A percentile compares a stretch with the other conserved stretches of the same genome.
Evolutionary conservation across 1,140 invertebrate genomes (phyloP).

Genomic region (Conus betulinus): DNA sequence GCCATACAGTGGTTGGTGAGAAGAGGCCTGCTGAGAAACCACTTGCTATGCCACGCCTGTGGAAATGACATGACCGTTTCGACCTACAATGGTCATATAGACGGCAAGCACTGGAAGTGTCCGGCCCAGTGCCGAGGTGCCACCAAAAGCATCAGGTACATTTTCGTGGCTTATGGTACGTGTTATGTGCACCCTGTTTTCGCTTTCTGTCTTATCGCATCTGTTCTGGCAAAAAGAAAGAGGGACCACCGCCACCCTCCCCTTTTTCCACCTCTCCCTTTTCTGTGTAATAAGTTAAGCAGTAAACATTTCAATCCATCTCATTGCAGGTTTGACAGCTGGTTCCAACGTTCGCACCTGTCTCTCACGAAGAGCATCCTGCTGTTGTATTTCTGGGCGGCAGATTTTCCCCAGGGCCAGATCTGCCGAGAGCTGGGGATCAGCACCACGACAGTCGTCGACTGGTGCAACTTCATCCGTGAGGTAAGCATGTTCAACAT

Average conservation of each 20-base stretch:
- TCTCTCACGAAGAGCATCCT: not conserved
- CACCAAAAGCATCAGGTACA: not conserved
- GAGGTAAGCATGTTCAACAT: slow-evolving; percentile 23
- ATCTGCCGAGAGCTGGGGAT: slow-evolving; percentile 23
- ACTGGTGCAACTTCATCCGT: slow-evolving; percentile 42
- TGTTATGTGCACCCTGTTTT: too few species aligned
- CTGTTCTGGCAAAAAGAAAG: too few species aligned
- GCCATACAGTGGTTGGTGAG: too few species aligned
- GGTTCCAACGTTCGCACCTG: not conserved
- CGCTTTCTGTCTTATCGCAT: too few species aligned
- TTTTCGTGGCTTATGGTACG: not conserved
- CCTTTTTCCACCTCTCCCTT: too few species aligned
- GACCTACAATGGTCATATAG: slow-evolving; percentile 6
- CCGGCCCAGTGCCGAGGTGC: not conserved
- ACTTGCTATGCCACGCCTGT: too few species aligned
- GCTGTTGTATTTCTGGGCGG: slow-evolving; percentile 24
- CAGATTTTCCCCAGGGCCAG: slow-evolving; percentile 18
- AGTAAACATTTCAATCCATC: slow-evolving; percentile 4
- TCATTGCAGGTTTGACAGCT: not conserved
- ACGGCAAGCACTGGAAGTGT: not conserved
- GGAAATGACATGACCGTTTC: slow-evolving; percentile 1
- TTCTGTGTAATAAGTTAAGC: not conserved
- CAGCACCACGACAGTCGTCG: slow-evolving; percentile 23
- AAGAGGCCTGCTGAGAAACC: too few species aligned
- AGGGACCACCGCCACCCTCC: too few species aligned